Evolutionary conservation across 2,888 invertebrate genomes (phyloP), one percentile per base, ranked within the genome.

Genomic region (Drosophila birchii): DNA sequence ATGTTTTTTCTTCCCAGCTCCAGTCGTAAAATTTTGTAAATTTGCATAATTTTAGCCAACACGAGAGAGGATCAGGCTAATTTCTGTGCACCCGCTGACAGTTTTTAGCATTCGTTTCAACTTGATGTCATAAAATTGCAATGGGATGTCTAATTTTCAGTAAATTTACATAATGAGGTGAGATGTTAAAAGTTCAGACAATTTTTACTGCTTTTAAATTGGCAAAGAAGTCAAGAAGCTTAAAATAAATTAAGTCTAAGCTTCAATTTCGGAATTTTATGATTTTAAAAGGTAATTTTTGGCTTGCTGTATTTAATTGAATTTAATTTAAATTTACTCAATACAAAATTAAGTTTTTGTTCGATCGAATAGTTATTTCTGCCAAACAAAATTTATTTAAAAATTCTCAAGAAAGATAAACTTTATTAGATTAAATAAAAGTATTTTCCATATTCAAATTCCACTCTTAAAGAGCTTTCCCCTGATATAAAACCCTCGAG

Each of bases 161-260:
- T 1, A 20, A 74, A 72, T 72, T 72, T 66, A 43, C 75, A 72
- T 74, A 74, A 64, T 74, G 45, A 66, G 75, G 51, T 69, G 64
- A 51, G 20, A 64, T 20, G 51, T 66, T 11, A 36, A 20, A 51
- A 20, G 39, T 29, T 34, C 5, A 2, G 0, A 34, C 0, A 11
- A 34, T 18, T 29, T 55, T 68, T 68, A 68, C 41, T 9, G 36
- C 20, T 36, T 41, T 68, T 49, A 49, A 69, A 68, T 69, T 57
- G 34, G 47, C 39, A 26, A 43, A 23, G 3, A 45, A 16, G 45
- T 4, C 20, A n/a, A 45, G 39, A n/a, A 47, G 55, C 67, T 57
- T 34, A 8, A 29, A 14, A 18, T 34, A 34, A 16, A 55, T 67
- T 12, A 55, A 16, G 23, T 53, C 36, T 18, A 39, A 39, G 34